Base-by-base conservation (phyloP, 2,888 invertebrate species). In the Hypsopygia costalis region DNA sequence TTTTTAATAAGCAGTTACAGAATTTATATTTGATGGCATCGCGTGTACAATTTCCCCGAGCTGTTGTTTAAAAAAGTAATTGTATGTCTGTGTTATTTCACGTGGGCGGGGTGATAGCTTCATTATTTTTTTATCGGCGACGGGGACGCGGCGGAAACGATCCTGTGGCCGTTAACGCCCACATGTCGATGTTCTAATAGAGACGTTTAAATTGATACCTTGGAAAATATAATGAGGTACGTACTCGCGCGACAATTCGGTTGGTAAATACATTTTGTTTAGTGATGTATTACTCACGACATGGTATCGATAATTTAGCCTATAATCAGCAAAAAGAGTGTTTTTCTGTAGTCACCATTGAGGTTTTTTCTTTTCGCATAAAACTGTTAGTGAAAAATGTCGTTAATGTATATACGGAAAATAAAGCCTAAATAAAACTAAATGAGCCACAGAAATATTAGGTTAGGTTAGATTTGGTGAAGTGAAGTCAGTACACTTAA, bases 121-220 rank as follows among this genome's bases (percentile, higher is more conserved):
- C 66, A 81, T 82, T 74, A 77, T 69, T 72, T 68, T 78, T 82
- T 79, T 55, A 75, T n/a, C n/a, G n/a, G n/a, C n/a, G n/a, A n/a
- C n/a, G n/a, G n/a, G n/a, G n/a, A n/a, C n/a, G n/a, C 43, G 40
- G 43, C 29, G 47, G 54, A 56, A 55, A 43, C 55, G 49, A 41
- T 45, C 42, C 36, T 49, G 60, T 55, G 55, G 62, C 45, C 51
- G 44, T 58, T 30, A 47, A 61, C 83, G 69, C 81, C 82, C 66
- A 55, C 73, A 64, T 69, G 77, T 78, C 60, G 49, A 74, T 60
- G 64, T 46, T 62, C 55, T 71, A 79, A 79, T 69, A 75, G 59
- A 75, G 78, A 80, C 79, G 62, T 78, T 51, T 50, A 76, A 82
- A 82, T 79, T 81, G 62, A 40, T 42, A 71, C 80, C 65, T 76